Percentiles rank a stretch among this genome's conserved stretches.
phyloP scores from a whole-genome alignment of 1,140 invertebrate genomes.

The Agrilus planipennis region DNA sequence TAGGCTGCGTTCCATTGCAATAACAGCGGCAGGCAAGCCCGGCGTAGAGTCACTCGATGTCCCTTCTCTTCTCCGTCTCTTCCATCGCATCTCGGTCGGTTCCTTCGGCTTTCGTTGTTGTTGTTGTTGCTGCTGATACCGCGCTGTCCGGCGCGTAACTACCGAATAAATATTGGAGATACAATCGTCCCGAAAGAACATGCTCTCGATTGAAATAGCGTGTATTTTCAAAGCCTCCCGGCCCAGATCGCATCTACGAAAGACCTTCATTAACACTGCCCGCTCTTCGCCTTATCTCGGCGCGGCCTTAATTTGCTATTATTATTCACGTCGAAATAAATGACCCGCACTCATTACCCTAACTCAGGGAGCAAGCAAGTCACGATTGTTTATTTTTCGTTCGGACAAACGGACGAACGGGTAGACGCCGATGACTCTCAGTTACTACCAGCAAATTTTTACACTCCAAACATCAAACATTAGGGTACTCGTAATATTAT shows the following conservation, averaged over 20 bases:
- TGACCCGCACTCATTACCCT: slow-evolving; percentile 12
- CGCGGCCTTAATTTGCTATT: slow-evolving; percentile 13
- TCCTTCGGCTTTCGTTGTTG: too few species aligned
- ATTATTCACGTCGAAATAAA: slow-evolving; percentile 14
- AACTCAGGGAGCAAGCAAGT: slow-evolving; percentile 7
- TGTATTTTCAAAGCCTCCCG: slow-evolving; percentile 13
- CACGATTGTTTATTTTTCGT: slow-evolving; percentile 10
- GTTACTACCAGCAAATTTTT: too few species aligned
- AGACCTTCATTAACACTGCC: slow-evolving; percentile 13
- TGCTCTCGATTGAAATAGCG: slow-evolving; percentile 23
- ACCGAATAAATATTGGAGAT: slow-evolving; percentile 31
- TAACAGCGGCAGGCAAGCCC: slow-evolving; percentile 5
- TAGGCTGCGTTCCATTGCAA: slow-evolving; percentile 9
- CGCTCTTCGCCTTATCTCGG: slow-evolving; percentile 11
- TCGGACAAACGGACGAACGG: background rate
- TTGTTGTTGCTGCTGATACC: slow-evolving; percentile 21
- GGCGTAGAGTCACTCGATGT: background rate
- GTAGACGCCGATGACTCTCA: too few species aligned
- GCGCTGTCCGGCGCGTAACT: slow-evolving; percentile 23
- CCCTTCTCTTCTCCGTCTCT: too few species aligned
- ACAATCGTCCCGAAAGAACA: slow-evolving; percentile 25
- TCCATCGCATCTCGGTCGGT: too few species aligned
- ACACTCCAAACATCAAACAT: too few species aligned
- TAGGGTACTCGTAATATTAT: too few species aligned
- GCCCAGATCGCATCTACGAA: slow-evolving; percentile 11